Evolutionary conservation across 2,888 invertebrate species (phyloP).

Genomic region (Sylvicola cinctus): DNA sequence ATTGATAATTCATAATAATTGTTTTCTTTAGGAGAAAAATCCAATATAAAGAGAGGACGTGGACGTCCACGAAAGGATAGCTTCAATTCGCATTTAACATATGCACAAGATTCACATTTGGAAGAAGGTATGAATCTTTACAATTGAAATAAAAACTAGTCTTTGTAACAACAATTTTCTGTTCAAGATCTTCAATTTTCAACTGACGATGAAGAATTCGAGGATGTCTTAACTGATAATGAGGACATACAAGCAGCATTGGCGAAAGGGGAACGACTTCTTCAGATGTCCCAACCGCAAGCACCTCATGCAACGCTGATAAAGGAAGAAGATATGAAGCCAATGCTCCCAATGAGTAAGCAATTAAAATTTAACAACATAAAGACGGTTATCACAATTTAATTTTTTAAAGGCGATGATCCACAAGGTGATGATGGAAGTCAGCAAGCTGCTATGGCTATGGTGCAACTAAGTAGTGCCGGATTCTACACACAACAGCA

Average conservation of each 20-base stretch:
- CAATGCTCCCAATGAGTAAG: constrained; percentile 1
- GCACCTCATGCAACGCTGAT: neutral
- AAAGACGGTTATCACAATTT: no score
- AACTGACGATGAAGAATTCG: constrained; percentile 45
- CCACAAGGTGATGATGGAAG: constrained; percentile 34
- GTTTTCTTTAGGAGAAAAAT: constrained; percentile 20
- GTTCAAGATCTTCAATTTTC: constrained; percentile 43
- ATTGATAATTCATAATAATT: neutral
- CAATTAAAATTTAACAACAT: no score
- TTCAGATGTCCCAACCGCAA: neutral
- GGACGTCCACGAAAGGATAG: constrained; percentile 34
- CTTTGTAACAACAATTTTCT: neutral
- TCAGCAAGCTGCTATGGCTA: constrained; percentile 55
- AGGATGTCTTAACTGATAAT: constrained; percentile 36
- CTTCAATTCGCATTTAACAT: constrained; percentile 27
- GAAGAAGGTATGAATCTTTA: constrained; percentile 38
- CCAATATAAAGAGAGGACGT: constrained; percentile 35
- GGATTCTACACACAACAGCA: constrained; percentile 35
- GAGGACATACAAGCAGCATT: constrained; percentile 28
- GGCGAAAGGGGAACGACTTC: constrained; percentile 19
- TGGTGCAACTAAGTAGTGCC: constrained; percentile 49
- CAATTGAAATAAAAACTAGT: constrained; percentile 6
- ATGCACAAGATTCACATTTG: constrained; percentile 39
- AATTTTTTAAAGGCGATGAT: constrained; percentile 11
- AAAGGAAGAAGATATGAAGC: neutral